Evolutionary conservation across 2,113 vertebrate species (phyloP).

Genomic region (Amazona guildingii): DNA sequence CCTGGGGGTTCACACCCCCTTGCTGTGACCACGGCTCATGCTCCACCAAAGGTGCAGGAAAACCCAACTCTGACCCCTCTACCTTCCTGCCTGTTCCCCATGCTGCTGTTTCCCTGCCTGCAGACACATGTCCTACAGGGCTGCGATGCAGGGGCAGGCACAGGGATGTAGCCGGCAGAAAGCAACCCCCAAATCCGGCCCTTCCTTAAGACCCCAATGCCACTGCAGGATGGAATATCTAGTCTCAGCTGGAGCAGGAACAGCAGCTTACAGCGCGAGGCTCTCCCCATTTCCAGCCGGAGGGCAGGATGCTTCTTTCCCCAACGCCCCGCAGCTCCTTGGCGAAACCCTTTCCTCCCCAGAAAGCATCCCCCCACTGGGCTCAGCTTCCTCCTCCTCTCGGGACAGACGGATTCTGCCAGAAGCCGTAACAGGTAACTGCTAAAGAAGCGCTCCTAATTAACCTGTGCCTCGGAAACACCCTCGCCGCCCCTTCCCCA

Average conservation of each 20-base stretch:
- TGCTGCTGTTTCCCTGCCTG: background rate
- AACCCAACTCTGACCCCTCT: background rate
- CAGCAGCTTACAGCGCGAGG: background rate
- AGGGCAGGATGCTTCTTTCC: background rate
- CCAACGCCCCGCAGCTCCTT: background rate
- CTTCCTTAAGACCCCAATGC: background rate
- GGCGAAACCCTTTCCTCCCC: background rate
- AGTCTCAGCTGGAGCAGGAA: background rate
- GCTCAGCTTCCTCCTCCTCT: background rate
- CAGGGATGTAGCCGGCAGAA: background rate
- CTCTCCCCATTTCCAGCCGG: background rate
- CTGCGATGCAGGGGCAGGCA: rapidly evolving
- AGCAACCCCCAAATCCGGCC: background rate
- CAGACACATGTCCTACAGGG: background rate
- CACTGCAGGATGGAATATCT: rapidly evolving
- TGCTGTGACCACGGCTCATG: rapidly evolving
- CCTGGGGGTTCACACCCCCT: rapidly evolving
- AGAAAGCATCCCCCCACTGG: background rate
- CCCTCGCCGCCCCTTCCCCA: background rate
- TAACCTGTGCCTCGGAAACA: background rate
- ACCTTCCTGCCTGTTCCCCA: background rate
- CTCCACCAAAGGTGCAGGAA: background rate
- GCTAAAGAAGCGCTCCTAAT: background rate
- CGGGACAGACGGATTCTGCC: background rate
- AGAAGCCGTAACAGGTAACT: background rate